Conservation (phyloP, 2,888 invertebrate species). For the Diachrysia chrysitis region DNA sequence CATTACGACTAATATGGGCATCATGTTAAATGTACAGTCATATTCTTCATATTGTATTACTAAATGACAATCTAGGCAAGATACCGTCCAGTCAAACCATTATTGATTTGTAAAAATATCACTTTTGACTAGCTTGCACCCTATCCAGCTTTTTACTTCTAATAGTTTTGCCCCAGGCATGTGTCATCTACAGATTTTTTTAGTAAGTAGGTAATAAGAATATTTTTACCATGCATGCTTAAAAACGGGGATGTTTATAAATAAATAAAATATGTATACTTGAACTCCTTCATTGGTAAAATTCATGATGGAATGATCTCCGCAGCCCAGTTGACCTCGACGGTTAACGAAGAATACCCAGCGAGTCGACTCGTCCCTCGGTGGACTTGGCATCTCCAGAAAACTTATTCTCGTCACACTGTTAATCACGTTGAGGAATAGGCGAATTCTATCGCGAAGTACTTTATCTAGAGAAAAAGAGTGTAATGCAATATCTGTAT, state of each 20-base stretch:
- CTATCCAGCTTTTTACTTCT: too few relatives aligned
- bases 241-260: too few relatives aligned
- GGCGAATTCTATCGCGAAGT: slow-evolving; percentile 74
- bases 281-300: slow-evolving; percentile 76
- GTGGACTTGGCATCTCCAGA: slow-evolving; percentile 71
- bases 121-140: too few relatives aligned
- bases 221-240: too few relatives aligned
- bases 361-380: slow-evolving; percentile 64
- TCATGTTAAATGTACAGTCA: too few relatives aligned
- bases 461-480: slow-evolving; percentile 70
- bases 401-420: slow-evolving; percentile 69
- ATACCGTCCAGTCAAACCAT: too few relatives aligned
- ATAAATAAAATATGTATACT: slow-evolving; percentile 57
- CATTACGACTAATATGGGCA: neutral
- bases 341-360: slow-evolving; percentile 81
- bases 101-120: too few relatives aligned
- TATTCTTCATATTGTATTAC: too few relatives aligned
- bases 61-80: too few relatives aligned
- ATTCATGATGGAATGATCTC: slow-evolving; percentile 67
- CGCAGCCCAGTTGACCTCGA: slow-evolving; percentile 69
- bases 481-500: neutral
- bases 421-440: slow-evolving; percentile 66
- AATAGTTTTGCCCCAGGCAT: too few relatives aligned
- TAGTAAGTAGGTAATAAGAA: too few relatives aligned
- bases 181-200: too few relatives aligned